Evolutionary conservation across 2,888 invertebrate genomes (phyloP).

Genomic region (Rotaria magnacalcarata): DNA sequence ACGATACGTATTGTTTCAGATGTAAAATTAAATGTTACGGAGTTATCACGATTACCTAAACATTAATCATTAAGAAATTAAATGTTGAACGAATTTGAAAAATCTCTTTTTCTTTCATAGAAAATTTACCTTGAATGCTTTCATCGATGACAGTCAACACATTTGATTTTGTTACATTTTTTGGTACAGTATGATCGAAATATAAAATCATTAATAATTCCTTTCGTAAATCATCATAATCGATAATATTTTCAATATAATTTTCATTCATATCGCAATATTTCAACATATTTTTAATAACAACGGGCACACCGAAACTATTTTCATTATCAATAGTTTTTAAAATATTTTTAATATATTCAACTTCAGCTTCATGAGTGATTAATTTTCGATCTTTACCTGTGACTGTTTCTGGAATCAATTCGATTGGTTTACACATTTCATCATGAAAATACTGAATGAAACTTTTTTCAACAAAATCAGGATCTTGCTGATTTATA

Average conservation of each 20-base stretch:
- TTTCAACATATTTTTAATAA: slow-evolving; percentile 40
- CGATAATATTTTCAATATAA: slow-evolving; percentile 39
- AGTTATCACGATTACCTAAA: slow-evolving; percentile 39
- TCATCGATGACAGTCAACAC: slow-evolving; percentile 9
- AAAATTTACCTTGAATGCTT: slow-evolving; percentile 35
- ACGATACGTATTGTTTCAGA: slow-evolving; percentile 36
- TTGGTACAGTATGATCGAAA: slow-evolving; percentile 31
- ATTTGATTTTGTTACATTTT: slow-evolving; percentile 26
- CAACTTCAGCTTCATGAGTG: slow-evolving; percentile 2
- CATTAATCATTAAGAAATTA: slow-evolving; percentile 3
- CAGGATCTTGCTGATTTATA: slow-evolving; percentile 39
- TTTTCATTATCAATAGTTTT: not conserved
- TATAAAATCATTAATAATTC: slow-evolving; percentile 37
- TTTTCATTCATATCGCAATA: slow-evolving; percentile 20
- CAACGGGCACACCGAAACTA: slow-evolving; percentile 18
- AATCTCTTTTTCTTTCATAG: not conserved
- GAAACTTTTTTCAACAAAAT: slow-evolving; percentile 41
- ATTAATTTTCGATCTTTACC: slow-evolving; percentile 36
- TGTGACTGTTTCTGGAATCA: slow-evolving; percentile 36
- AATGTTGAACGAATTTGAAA: not conserved
- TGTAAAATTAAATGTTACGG: slow-evolving; percentile 31
- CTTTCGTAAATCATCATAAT: slow-evolving; percentile 42
- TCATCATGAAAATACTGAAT: slow-evolving; percentile 41
- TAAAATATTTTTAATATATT: slow-evolving; percentile 30
- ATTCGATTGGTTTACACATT: slow-evolving; percentile 38